Base-by-base conservation (phyloP, 2,113 vertebrate species). In the Oxygymnocypris stewartii region DNA sequence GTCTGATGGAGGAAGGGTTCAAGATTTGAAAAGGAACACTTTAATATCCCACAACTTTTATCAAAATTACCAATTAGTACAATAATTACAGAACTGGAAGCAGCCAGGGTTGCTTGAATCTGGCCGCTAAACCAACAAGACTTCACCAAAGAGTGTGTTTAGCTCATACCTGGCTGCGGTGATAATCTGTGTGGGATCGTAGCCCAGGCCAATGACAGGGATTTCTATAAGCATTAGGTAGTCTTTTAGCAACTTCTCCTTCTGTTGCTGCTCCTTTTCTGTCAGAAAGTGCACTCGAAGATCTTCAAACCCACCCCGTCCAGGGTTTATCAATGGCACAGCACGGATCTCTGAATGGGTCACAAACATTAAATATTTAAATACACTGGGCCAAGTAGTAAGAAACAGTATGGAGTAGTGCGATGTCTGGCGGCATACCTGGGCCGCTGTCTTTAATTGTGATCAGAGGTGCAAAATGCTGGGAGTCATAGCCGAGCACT, bases 381-480 rank as follows among this genome's bases (percentile, higher is more conserved):
- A 77, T 25, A 23, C 61, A 75, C 9, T 16, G 2, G 54, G 42
- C 12, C 20, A 54, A 16, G 31, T 4, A 16, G 31, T 25, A 28
- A 47, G 10, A 28, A 10, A 23, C 31, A 47, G 18, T 23, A 4
- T 7, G 13, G 35, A 40, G 25, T 35, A 11, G 6, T 3, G 76
- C 40, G 1, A 18, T 74, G 7, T 63, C 13, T 31, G 51, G 35
- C 0, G 28, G 25, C 65, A 44, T 84, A 99, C 98, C 98, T 95
- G 97, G 97, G 4, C 97, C 97, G 0, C 97, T 98, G 95, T 99
- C 98, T 92, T 97, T 97, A 91, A 98, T 94, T 59, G 97, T 97
- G 89, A 99, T 96, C 89, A 99, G 95, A 5, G 98, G 98, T n/a
- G 97, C 98, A 93, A 99, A 99, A 94, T 99, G 98, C 90, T 99